These are phyloP conservation scores for Channa maculata DNA, from an alignment of 2,113 vertebrate genomes.

Conservation along the genomic window DNA sequence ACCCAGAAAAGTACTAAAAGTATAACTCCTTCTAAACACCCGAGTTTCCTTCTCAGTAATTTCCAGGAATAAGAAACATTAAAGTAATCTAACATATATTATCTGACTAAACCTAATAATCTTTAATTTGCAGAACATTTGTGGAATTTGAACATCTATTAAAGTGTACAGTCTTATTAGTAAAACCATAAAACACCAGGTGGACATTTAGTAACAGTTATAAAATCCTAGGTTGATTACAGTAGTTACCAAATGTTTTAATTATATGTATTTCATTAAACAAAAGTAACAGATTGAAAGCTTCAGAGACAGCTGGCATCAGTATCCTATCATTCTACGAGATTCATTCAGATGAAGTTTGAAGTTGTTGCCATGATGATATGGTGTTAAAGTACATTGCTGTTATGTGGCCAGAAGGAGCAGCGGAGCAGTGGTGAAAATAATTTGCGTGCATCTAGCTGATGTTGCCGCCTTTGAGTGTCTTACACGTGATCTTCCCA, in stretches of 20 bases:
- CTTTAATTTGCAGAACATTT: background rate
- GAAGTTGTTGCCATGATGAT: conserved; percentile 29
- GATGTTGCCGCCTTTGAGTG: conserved; percentile 93
- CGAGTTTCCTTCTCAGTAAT: conserved; percentile 11
- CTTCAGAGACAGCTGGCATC: conserved; percentile 8
- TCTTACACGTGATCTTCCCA: conserved; percentile 92
- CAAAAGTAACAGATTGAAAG: background rate
- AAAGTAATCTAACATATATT: background rate
- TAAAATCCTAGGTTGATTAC: conserved; percentile 4
- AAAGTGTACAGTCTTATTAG: background rate
- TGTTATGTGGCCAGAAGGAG: conserved; percentile 10
- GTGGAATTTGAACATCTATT: background rate
- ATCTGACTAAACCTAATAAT: background rate
- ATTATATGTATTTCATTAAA: conserved; percentile 5
- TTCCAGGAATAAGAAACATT: conserved; percentile 5
- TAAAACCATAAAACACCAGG: background rate
- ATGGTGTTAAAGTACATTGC: background rate
- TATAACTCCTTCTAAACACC: conserved; percentile 39
- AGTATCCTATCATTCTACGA: conserved; percentile 6
- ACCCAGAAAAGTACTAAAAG: conserved; percentile 4
- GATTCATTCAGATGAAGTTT: conserved; percentile 24
- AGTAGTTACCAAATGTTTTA: background rate
- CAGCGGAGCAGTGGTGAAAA: background rate
- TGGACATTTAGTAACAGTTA: conserved; percentile 1
- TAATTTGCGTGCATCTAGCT: conserved; percentile 80